Base-by-base conservation (phyloP, 2,888 invertebrate genomes). In the Conus canariensis region DNA sequence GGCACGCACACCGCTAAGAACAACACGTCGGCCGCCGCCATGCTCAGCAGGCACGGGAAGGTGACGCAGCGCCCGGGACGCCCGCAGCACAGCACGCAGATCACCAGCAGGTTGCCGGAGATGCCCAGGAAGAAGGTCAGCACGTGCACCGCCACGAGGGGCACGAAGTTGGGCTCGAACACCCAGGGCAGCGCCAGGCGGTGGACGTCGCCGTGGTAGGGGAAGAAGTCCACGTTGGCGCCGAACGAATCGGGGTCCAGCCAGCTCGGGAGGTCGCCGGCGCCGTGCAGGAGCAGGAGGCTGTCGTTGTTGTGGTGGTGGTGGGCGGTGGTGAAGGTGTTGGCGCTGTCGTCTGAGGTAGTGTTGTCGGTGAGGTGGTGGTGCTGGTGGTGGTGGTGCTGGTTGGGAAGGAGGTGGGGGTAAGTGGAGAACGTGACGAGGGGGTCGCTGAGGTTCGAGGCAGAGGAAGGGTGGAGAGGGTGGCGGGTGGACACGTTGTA, bases 1-100 rank as follows among this genome's bases (percentile, higher is more conserved):
- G 97, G 97, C 7, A 96, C 96, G 93, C 96, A 97, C 87, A 91
- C 95, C 60, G 96, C 90, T 74, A 97, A 93, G 74, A 97, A 96
- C 25, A 97, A 95, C 5, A 97, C 94, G 93, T 97, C 97, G 0
- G 97, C 97, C 64, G 96, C 91, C 0, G 96, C 96, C 88, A 96
- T 93, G 91, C 96, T 96, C 14, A 95, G 94, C 90, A 96, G 94
- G 90, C 95, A 95, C 6, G 94, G 94, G 25, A 95, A 95, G 2
- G 96, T 96, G 5, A 95, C 96, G 90, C 94, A 95, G 64, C 95
- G 93, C 5, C 95, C 93, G 19, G 95, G 94, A 77, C 95, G 94
- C 91, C 97, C 96, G 9, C 96, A 94, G 22, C 95, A 91, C 95
- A 97, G 96, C 22, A 96, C 96, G 67, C 95, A 30, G 83, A 97